Conservation (phyloP, 2,797 vertebrate species). For the Spheniscus humboldti region DNA sequence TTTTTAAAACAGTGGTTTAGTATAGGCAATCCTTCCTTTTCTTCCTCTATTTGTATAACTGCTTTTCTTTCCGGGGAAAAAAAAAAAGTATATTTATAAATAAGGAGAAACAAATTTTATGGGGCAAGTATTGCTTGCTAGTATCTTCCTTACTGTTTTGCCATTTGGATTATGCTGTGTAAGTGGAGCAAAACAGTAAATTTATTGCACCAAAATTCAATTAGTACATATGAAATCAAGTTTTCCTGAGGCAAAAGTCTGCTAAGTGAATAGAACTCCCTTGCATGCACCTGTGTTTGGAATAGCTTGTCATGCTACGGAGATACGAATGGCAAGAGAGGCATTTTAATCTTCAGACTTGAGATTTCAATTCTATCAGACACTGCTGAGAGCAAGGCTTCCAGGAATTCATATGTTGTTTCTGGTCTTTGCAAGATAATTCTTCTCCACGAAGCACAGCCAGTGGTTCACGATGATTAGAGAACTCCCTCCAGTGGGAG, state of each 20-base stretch:
- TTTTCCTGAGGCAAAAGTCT: not conserved
- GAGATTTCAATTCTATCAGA: not conserved
- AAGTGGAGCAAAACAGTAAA: not conserved
- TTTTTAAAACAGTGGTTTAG: not conserved
- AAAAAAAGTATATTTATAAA: not conserved
- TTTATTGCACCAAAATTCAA: not conserved
- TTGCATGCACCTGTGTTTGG: not conserved
- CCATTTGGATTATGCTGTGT: not conserved
- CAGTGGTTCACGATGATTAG: not conserved
- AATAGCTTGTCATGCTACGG: not conserved
- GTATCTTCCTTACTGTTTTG: not conserved
- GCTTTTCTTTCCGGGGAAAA: not conserved
- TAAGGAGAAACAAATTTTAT: not conserved
- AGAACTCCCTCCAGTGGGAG: constrained; percentile 62
- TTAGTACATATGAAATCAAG: not conserved
- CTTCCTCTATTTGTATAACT: not conserved
- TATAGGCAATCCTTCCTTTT: not conserved
- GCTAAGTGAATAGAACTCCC: not conserved
- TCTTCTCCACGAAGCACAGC: not conserved
- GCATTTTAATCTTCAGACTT: not conserved
- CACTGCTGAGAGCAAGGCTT: not conserved
- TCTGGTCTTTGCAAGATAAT: not conserved
- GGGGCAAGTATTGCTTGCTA: not conserved
- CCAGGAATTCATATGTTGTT: not conserved
- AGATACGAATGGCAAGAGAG: not conserved